phyloP scores from a whole-genome alignment of 1,140 invertebrate genomes.

The Diplogasteroides magnus region DNA sequence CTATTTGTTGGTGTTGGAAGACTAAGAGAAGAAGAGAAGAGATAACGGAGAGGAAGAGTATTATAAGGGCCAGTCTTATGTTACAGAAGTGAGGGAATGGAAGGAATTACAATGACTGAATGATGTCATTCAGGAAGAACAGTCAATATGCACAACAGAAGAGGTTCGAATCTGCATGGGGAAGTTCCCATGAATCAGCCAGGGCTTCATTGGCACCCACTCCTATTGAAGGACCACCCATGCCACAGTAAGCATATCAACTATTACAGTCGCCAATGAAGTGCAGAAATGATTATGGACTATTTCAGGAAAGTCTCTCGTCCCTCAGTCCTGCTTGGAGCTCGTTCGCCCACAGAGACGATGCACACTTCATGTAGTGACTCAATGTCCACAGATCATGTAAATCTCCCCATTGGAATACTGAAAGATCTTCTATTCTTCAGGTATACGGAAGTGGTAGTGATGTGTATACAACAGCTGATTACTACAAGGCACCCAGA shows the following conservation, averaged over 20 bases:
- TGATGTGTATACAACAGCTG: background rate
- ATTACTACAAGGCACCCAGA: no score
- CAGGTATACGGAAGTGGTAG: background rate
- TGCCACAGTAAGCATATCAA: background rate
- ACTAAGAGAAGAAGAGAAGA: conserved; percentile 34
- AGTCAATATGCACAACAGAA: background rate
- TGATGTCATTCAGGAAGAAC: background rate
- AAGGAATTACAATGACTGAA: background rate
- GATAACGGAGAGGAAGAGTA: conserved; percentile 18
- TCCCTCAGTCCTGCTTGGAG: background rate
- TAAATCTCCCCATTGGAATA: background rate
- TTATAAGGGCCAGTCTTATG: conserved; percentile 17
- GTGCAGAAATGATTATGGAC: background rate
- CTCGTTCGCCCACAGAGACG: background rate
- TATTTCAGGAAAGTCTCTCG: background rate
- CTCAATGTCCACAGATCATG: background rate
- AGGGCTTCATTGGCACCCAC: background rate
- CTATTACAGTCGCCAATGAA: background rate
- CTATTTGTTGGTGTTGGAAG: conserved; percentile 43
- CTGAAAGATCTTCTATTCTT: background rate
- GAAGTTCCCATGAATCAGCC: background rate
- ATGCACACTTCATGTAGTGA: background rate
- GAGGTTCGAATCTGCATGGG: background rate
- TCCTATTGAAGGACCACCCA: background rate
- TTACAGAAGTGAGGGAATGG: conserved; percentile 20